phyloP scores from a whole-genome alignment of 2,888 invertebrate genomes.

The Rhagonycha lutea region DNA sequence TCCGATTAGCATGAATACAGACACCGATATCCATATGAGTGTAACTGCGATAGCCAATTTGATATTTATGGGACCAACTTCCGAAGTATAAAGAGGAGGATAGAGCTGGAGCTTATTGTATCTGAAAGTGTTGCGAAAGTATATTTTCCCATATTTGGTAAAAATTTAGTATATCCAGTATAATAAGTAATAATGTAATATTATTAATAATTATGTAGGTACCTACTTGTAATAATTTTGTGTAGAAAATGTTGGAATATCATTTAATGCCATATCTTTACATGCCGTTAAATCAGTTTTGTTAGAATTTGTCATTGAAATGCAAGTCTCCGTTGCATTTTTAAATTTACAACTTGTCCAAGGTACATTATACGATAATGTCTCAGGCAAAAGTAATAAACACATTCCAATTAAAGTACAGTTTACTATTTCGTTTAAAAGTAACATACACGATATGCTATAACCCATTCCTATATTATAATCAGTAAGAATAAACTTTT shows the following conservation, averaged over 20 bases:
- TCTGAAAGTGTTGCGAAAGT: not conserved
- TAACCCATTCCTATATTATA: not conserved
- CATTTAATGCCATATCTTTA: not conserved
- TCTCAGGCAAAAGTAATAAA: not conserved
- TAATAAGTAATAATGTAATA: no score
- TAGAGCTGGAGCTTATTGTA: not conserved
- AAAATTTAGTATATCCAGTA: not conserved
- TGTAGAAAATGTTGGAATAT: not conserved
- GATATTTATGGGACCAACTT: not conserved
- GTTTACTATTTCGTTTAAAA: slow-evolving; percentile 7
- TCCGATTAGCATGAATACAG: not conserved
- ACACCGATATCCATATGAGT: not conserved
- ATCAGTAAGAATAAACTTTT: not conserved
- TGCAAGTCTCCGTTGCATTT: slow-evolving; percentile 7
- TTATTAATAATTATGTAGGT: no score
- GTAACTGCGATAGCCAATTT: not conserved
- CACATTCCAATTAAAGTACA: not conserved
- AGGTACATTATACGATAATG: not conserved
- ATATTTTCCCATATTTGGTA: not conserved
- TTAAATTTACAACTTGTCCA: slow-evolving; percentile 8
- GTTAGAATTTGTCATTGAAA: not conserved
- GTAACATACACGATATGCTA: slow-evolving; percentile 2
- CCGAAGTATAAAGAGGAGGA: not conserved
- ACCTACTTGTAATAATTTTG: slow-evolving; percentile 8
- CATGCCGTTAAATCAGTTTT: not conserved